Evolutionary conservation across 2,113 vertebrate genomes (phyloP), one percentile per base, ranked within the genome.

Genomic region (Corythaeola cristata): DNA sequence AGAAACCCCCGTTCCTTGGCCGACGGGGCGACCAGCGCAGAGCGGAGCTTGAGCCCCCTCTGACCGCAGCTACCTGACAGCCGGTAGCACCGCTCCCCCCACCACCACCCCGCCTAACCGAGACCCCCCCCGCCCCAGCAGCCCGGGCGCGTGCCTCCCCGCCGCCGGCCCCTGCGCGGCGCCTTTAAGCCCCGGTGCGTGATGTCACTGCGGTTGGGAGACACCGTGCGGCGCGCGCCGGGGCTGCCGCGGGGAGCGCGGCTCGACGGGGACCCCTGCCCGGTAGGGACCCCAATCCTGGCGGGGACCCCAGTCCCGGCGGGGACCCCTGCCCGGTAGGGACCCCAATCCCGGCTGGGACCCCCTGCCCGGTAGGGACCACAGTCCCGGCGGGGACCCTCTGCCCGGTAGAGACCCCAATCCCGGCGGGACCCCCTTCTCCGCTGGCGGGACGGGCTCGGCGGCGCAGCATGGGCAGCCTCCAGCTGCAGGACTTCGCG

Each of bases 401-500:
- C 5, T 26, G 39, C 26, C 30, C 66, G 23, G 33, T 11, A 23
- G 37, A 18, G 28, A 39, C 12, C 28, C 8, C 28, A 32, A 19
- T 8, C 39, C 41, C 30, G 22, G n/a, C n/a, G n/a, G n/a, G n/a
- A n/a, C n/a, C n/a, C n/a, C n/a, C n/a, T n/a, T n/a, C n/a, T n/a
- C n/a, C 5, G 22, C n/a, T 41, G 41, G 35, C 18, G 56, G 44
- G 39, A 2, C 58, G 45, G n/a, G 59, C 35, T 67, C 11, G 56
- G n/a, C 26, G 14, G 60, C 1, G 11, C 83, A 30, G 49, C 52
- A 98, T 97, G 97, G 92, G 47, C 4, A 96, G 56, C 82, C 11
- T 97, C 53, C 97, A 98, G 68, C 50, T 98, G 81, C 97, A 98
- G 76, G 98, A 98, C 73, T 98, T 98, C 72, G 91, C 72, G 15